These are phyloP conservation scores for Rhinichthys osculus DNA, from an alignment of 2,797 vertebrate genomes.

Conservation along the genomic window DNA sequence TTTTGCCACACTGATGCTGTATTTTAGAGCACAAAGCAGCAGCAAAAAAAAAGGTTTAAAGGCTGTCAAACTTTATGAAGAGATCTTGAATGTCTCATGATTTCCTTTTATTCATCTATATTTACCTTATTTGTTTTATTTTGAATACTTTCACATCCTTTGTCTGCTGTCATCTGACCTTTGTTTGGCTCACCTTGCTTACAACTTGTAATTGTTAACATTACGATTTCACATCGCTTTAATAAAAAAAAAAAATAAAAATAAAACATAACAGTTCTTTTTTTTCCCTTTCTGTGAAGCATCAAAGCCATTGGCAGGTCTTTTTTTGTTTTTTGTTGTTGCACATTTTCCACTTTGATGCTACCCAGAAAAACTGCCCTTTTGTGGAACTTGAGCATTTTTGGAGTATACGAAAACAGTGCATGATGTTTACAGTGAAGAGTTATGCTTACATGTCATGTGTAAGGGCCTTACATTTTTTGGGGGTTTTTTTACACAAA, in stretches of 20 bases:
- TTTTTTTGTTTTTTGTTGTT: neutral
- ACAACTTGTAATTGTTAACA: neutral
- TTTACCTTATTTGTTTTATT: neutral
- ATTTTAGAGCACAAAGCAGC: neutral
- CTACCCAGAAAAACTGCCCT: slow-evolving; percentile 12
- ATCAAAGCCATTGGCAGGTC: slow-evolving; percentile 1
- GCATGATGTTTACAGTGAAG: neutral
- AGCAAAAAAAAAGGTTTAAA: neutral
- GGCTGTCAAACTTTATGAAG: neutral
- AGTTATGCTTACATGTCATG: slow-evolving; percentile 4
- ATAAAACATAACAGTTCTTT: neutral
- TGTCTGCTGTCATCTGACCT: slow-evolving; percentile 5
- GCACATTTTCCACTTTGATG: neutral
- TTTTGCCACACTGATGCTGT: neutral
- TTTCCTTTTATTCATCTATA: slow-evolving; percentile 5
- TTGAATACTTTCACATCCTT: neutral
- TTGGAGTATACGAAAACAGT: neutral
- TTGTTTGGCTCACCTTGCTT: neutral
- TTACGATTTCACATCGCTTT: neutral
- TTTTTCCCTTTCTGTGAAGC: neutral
- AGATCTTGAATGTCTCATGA: neutral
- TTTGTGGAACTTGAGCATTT: slow-evolving; percentile 19
- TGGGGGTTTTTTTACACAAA: too few species aligned
- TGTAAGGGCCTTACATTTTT: neutral
- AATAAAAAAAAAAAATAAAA: neutral